Base-by-base conservation (phyloP, 2,113 vertebrate species). In the Etheostoma cragini region DNA sequence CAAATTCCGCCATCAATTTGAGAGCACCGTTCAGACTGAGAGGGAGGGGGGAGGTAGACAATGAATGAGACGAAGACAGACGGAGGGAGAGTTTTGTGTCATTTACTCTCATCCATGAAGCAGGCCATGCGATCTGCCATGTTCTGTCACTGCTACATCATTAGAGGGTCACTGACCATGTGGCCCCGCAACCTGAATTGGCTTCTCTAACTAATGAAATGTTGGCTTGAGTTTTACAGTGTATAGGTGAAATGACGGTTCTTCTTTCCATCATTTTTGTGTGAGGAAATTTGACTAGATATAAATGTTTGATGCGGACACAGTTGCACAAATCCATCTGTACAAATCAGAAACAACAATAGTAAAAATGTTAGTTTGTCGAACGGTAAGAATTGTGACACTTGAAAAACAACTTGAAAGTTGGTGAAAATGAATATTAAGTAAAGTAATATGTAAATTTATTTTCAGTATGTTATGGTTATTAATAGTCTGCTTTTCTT, bases 61-160 rank as follows among this genome's bases (percentile, higher is more conserved):
- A 78, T 52, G 35, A 73, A 70, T 72, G 49, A 72, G 68, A 83
- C 17, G 16, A 66, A 78, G 78, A 85, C 82, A 91, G 86, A 86
- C 63, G 80, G 86, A 90, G 75, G 50, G 26, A 84, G 83, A 78
- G 71, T 79, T 91, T 83, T 84, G 83, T 89, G 83, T 93, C 84
- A 83, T 91, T 89, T 88, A 81, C 83, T 88, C 65, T 84, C 80
- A 42, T 87, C 89, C 74, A 76, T 83, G 87, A 86, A 88, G 78
- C 91, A 89, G 90, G 91, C 92, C 89, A 66, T 66, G 83, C 87
- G 88, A 86, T 92, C 90, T 90, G 93, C 88, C 90, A 87, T 93
- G 87, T 91, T 89, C 88, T 92, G 92, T 92, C 90, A 88, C 76
- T 75, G 85, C 79, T 81, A 68, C 90, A 92, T 91, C 90, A 89